Conservation (phyloP, 2,888 invertebrate genomes). For the Polydrusus tereticollis region DNA sequence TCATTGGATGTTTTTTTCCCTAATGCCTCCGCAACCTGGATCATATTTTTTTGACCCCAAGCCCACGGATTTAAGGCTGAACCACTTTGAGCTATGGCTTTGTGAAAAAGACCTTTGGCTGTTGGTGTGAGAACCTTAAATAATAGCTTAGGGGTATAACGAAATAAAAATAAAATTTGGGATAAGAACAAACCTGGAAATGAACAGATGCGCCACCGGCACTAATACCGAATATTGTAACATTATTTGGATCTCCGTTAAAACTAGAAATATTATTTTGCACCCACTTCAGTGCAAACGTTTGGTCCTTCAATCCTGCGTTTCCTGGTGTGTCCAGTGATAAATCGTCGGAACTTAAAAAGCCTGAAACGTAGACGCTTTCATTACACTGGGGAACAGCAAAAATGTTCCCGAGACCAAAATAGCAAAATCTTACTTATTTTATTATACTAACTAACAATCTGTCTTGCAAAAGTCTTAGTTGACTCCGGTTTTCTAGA, state of each 20-base stretch:
- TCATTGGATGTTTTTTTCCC: slow-evolving; percentile 60
- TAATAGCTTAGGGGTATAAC: too few species aligned
- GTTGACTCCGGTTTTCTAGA: too few species aligned
- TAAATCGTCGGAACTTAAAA: slow-evolving; percentile 66
- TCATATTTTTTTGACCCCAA: slow-evolving; percentile 45
- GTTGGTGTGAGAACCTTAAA: slow-evolving; percentile 65
- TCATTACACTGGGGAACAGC: too few species aligned
- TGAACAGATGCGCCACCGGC: slow-evolving; percentile 54
- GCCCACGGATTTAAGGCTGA: slow-evolving; percentile 53
- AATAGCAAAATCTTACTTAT: too few species aligned
- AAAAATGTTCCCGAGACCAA: too few species aligned
- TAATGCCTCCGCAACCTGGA: slow-evolving; percentile 37
- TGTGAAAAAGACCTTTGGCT: slow-evolving; percentile 60
- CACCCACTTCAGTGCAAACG: slow-evolving; percentile 78
- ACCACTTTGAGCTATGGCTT: slow-evolving; percentile 56
- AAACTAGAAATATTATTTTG: slow-evolving; percentile 77
- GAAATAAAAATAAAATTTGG: background rate
- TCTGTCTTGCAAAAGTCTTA: too few species aligned
- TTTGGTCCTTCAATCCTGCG: slow-evolving; percentile 81
- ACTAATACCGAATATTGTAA: slow-evolving; percentile 78
- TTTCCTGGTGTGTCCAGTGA: slow-evolving; percentile 68
- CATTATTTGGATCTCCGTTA: slow-evolving; percentile 78
- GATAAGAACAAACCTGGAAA: slow-evolving; percentile 1
- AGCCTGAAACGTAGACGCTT: too few species aligned
- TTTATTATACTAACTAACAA: too few species aligned